Evolutionary conservation across 2,888 invertebrate species (phyloP), one percentile per base, ranked within the genome.

Genomic region (Neoitamus cyanurus): DNA sequence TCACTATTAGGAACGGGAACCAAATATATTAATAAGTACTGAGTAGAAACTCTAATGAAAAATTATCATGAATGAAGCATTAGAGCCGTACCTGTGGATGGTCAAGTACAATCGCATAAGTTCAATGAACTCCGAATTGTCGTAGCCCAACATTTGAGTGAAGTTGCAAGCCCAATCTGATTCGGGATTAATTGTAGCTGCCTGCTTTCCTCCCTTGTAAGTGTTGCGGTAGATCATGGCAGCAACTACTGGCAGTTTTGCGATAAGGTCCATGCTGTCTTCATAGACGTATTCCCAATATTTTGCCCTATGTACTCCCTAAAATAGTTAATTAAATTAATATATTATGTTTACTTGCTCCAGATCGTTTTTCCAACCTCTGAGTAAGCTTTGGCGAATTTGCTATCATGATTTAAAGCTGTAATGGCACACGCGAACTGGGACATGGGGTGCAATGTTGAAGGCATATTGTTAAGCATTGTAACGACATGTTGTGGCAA

Each of bases 131-230:
- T 90, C 87, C 36, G 93, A 92, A 88, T 95, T 93, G 87, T 96
- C 94, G 89, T 95, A 97, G 73, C 96, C 96, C 86, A 97, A 92
- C 96, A 97, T 96, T 86, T 93, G 93, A 30, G 94, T 93, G 90
- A 96, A 97, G 91, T 97, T 97, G 88, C 94, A 94, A 28, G 95
- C 95, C 96, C 97, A 97, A 92, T 97, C 97, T 89, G 95, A 94
- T 88, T 92, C 93, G 3, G 94, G 92, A 89, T 97, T 96, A 87
- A 97, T 95, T 69, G 95, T 93, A 31, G 95, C 95, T 73, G 96
- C 94, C n/a, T 94, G 94, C 87, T 95, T 94, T 85, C 93, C 93
- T 83, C 92, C 92, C 87, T 92, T 92, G 89, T 94, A 95, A 86
- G 95, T 92, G 89, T 97, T 97, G 87, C 95, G 93, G 91, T 97